Percentiles rank a stretch among this genome's conserved stretches.
Evolutionary conservation across 2,797 vertebrate genomes (phyloP).

Genomic region (Halcyon chelicuti): DNA sequence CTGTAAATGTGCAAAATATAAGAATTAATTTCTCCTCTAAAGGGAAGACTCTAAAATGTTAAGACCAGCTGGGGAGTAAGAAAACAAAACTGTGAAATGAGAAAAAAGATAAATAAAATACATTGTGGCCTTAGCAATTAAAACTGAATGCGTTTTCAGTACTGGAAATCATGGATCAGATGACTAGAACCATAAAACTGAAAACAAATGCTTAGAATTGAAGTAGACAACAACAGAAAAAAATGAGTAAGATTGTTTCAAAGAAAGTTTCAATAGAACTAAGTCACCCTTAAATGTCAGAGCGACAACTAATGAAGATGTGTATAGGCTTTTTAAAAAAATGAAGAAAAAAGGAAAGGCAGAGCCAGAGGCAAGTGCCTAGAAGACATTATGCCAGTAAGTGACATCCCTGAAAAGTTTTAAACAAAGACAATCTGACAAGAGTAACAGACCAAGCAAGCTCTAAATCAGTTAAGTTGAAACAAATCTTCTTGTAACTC

Average conservation of each 20-base stretch:
- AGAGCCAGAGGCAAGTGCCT: constrained; percentile 1
- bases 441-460: not conserved
- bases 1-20: not conserved
- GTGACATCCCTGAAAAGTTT: not conserved
- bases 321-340: not conserved
- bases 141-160: not conserved
- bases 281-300: not conserved
- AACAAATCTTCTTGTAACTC: not conserved
- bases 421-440: not conserved
- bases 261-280: not conserved
- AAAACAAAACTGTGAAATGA: not conserved
- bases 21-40: not conserved
- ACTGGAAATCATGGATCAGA: not conserved
- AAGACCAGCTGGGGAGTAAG: not conserved
- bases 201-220: not conserved
- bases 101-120: not conserved
- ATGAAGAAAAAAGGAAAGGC: not conserved
- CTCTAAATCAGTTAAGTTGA: not conserved
- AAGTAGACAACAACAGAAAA: not conserved
- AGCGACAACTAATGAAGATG: not conserved
- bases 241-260: not conserved
- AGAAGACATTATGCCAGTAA: not conserved
- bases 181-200: not conserved
- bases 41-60: not conserved
- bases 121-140: not conserved